Evolutionary conservation across 2,888 invertebrate species (phyloP).

Genomic region (Gastracanthus pulcherrimus): DNA sequence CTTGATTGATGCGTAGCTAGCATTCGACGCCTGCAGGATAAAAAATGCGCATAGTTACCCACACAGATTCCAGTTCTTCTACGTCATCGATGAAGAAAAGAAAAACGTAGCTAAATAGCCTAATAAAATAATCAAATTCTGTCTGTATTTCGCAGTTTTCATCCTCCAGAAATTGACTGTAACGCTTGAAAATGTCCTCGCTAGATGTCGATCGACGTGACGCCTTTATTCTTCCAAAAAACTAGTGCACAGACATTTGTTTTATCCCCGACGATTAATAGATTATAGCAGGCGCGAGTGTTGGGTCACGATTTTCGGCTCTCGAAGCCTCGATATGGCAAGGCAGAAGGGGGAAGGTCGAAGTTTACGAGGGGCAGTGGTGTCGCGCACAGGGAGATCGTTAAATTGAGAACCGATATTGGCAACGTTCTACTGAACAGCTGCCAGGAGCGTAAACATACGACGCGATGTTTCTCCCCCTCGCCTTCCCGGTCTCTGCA

Average conservation of each 20-base stretch:
- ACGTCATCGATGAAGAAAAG: constrained; percentile 35
- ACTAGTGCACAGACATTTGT: constrained; percentile 40
- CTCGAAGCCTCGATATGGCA: not conserved
- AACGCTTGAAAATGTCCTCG: constrained; percentile 9
- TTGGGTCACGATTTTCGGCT: constrained; percentile 30
- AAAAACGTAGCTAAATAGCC: not conserved
- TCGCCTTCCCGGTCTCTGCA: not conserved
- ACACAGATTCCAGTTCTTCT: constrained; percentile 26
- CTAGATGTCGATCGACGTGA: constrained; percentile 12
- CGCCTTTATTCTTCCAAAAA: constrained; percentile 28
- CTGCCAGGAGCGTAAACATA: constrained; percentile 75
- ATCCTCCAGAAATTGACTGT: constrained; percentile 10
- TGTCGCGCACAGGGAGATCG: constrained; percentile 69
- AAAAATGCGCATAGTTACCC: constrained; percentile 32
- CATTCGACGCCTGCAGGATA: not conserved
- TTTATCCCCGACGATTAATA: constrained; percentile 46
- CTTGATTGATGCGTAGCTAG: constrained; percentile 39
- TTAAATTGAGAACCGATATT: constrained; percentile 77
- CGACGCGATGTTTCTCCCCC: constrained; percentile 62
- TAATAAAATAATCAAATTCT: constrained; percentile 24
- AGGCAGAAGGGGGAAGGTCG: constrained; percentile 36
- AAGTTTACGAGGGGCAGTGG: constrained; percentile 63
- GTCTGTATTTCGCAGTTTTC: not conserved
- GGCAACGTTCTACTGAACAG: constrained; percentile 73
- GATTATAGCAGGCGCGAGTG: constrained; percentile 27